Evolutionary conservation across 1,140 invertebrate genomes (phyloP).

Genomic region (Rhagoletis pomonella): DNA sequence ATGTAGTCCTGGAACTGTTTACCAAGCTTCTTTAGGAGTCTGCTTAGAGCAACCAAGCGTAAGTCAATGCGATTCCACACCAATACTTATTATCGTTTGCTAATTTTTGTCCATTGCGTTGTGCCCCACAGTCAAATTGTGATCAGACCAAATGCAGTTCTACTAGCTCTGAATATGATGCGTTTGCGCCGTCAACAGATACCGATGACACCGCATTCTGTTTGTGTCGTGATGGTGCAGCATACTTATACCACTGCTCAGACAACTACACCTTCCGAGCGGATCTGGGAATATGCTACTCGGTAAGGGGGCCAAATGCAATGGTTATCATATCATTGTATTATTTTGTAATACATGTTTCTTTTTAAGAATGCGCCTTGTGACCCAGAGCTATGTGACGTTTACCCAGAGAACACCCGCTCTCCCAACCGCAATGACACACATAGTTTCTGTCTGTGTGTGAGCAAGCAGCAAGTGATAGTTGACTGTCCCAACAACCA

Average conservation of each 20-base stretch:
- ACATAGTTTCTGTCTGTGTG: slow-evolving; percentile 56
- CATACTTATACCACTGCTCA: slow-evolving; percentile 61
- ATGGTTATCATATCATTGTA: too few species aligned
- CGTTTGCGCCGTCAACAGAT: slow-evolving; percentile 59
- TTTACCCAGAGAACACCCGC: slow-evolving; percentile 9
- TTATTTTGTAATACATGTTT: too few species aligned
- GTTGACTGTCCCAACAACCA: slow-evolving; percentile 54
- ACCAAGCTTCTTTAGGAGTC: neutral
- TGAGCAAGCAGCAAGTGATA: slow-evolving; percentile 33
- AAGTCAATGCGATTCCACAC: slow-evolving; percentile 56
- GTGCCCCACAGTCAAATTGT: slow-evolving; percentile 55
- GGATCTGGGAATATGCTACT: slow-evolving; percentile 30
- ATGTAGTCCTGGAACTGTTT: neutral
- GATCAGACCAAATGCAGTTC: slow-evolving; percentile 61
- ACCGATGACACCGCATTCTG: slow-evolving; percentile 62
- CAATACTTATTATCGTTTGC: neutral
- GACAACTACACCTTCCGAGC: slow-evolving; percentile 27
- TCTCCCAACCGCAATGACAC: slow-evolving; percentile 48
- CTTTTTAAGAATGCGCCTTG: slow-evolving; percentile 55
- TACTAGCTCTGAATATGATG: neutral
- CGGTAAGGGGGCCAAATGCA: slow-evolving; percentile 29
- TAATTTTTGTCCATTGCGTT: neutral
- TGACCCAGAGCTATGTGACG: slow-evolving; percentile 46
- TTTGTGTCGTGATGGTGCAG: slow-evolving; percentile 60
- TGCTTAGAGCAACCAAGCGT: slow-evolving; percentile 62